phyloP scores from a whole-genome alignment of 2,113 vertebrate species.

The Proteles cristata region DNA sequence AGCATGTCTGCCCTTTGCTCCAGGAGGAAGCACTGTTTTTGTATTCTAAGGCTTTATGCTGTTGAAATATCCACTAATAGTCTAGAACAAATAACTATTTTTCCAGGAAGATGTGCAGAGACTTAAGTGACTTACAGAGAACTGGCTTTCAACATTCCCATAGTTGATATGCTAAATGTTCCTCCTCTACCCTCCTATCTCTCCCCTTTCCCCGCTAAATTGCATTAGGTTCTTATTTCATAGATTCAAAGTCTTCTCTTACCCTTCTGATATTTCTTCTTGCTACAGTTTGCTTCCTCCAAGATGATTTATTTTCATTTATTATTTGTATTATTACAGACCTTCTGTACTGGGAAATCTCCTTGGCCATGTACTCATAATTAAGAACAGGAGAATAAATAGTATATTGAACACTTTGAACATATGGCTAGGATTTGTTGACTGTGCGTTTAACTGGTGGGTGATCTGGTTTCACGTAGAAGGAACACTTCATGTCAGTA shows the following conservation, averaged over 20 bases:
- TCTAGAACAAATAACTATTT: background rate
- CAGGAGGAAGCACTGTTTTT: background rate
- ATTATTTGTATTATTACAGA: background rate
- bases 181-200: background rate
- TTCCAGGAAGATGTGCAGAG: background rate
- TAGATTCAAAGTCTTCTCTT: background rate
- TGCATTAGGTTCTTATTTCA: background rate
- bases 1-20: background rate
- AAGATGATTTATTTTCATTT: conserved; percentile 15
- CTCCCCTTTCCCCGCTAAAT: background rate
- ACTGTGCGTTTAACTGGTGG: background rate
- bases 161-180: background rate
- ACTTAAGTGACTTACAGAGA: background rate
- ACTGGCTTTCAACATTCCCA: background rate
- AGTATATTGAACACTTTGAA: background rate
- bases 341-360: background rate
- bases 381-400: background rate
- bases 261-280: background rate
- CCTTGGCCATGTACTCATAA: background rate
- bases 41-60: background rate
- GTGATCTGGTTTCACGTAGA: background rate
- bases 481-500: background rate
- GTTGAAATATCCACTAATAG: background rate
- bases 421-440: background rate
- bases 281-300: background rate